A percentile compares a stretch with the other conserved stretches of the same genome.
These are phyloP conservation scores for Nylanderia fulva DNA, from an alignment of 1,140 invertebrate species.

Conservation along the genomic window DNA sequence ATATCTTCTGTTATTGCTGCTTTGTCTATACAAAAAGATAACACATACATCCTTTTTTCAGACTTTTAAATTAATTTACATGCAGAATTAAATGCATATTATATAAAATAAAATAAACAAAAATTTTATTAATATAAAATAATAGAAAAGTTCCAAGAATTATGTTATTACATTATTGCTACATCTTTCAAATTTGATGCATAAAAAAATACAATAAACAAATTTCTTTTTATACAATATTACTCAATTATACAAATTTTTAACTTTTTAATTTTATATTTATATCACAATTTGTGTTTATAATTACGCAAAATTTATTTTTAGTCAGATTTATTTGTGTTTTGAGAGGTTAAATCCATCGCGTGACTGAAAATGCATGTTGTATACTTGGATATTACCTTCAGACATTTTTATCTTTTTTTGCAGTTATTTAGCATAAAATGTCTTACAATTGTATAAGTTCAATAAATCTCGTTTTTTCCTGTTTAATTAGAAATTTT, in stretches of 20 bases:
- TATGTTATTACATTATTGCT: background rate
- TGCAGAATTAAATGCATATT: constrained; percentile 3
- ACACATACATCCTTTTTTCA: background rate
- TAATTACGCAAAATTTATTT: background rate
- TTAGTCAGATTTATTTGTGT: background rate
- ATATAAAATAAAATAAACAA: background rate
- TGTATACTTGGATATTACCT: background rate
- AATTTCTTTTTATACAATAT: background rate
- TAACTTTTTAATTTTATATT: too few relatives aligned
- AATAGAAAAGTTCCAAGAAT: background rate
- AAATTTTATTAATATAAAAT: background rate
- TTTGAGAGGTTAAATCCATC: background rate
- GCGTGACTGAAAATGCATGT: background rate
- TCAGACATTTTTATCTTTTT: constrained; percentile 7
- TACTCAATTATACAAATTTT: background rate
- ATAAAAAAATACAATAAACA: background rate
- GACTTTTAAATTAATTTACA: background rate
- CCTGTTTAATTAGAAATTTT: too few relatives aligned
- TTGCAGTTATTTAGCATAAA: too few relatives aligned
- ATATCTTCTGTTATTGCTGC: constrained; percentile 89
- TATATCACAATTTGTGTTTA: background rate
- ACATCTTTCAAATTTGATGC: background rate
- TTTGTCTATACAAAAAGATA: constrained; percentile 75
- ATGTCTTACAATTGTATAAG: too few relatives aligned
- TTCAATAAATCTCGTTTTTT: too few relatives aligned